Base-by-base conservation (phyloP, 92 coral and sea anemone genomes). In the Nematostella vectensis region DNA sequence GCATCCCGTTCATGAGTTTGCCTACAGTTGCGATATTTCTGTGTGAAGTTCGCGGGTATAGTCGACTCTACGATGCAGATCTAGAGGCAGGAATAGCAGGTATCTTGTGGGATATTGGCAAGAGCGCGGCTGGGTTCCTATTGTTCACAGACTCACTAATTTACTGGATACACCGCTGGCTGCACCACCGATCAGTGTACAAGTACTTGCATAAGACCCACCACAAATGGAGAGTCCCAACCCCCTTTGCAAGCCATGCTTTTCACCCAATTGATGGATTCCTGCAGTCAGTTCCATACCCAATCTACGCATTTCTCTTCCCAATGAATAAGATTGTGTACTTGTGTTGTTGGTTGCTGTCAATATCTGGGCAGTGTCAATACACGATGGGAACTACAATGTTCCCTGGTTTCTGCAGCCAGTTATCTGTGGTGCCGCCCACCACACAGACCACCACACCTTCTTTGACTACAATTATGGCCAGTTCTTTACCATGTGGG, bases 241-340 rank as follows among this genome's bases (percentile, higher is more conserved):
- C 97, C 1, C 97, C 97, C 4, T 89, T 63, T 65, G 97, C 97
- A 54, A 89, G 97, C 58, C 97, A 89, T 68, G 97, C 97, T 2
- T 89, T 89, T 60, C 97, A 89, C 27, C 94, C 97, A 0, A 33
- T 89, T 22, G 97, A 89, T 68, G 95, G 97, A 0, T 89, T 89
- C 57, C 73, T 89, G 10, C 97, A 89, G 52, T 86, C 95, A 31
- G 44, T 76, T 4, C 97, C 97, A 0, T 89, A 89, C 24, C 97
- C 84, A 37, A 57, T 89, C 12, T 89, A 77, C 50, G 94, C 97
- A 0, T 85, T 89, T 44, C 37, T 89, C 11, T 89, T 89, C 47
- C 89, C 95, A 0, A 75, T 89, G 17, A 79, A 85, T 53, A 89
- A 89, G 31, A 9, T 75, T 3, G 83, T 85, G 13, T 89, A 89